Evolutionary conservation across 2,113 vertebrate genomes (phyloP).

Genomic region (Isurus oxyrinchus): DNA sequence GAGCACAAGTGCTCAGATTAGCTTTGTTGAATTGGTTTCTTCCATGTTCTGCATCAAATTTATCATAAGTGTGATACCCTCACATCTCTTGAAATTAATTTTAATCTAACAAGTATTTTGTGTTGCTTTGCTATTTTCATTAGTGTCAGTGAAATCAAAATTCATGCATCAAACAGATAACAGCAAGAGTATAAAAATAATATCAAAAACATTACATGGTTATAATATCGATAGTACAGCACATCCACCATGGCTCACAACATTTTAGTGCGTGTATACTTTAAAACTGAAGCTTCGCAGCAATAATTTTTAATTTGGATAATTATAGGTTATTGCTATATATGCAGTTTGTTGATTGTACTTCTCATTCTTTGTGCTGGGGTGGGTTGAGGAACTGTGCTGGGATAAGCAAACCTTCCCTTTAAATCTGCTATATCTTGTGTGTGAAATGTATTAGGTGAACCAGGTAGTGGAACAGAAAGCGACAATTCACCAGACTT

Average conservation of each 20-base stretch:
- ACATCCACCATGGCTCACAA: neutral
- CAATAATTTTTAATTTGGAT: neutral
- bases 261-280: neutral
- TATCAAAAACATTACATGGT: neutral
- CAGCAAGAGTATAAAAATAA: neutral
- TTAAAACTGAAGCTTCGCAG: neutral
- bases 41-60: neutral
- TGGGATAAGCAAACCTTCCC: neutral
- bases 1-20: neutral
- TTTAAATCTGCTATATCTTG: neutral
- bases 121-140: neutral
- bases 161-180: too few relatives aligned
- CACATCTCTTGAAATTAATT: neutral
- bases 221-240: neutral
- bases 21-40: too few relatives aligned
- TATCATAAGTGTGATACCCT: neutral
- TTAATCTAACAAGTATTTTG: neutral
- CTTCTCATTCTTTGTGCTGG: neutral
- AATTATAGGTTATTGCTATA: neutral
- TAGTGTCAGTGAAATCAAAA: neutral
- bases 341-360: neutral
- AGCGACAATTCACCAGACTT: constrained; percentile 95
- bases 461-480: constrained; percentile 91
- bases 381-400: neutral
- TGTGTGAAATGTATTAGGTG: constrained; percentile 58